Evolutionary conservation across 1,140 invertebrate genomes (phyloP).

Genomic region (Drosophila micromelanica): DNA sequence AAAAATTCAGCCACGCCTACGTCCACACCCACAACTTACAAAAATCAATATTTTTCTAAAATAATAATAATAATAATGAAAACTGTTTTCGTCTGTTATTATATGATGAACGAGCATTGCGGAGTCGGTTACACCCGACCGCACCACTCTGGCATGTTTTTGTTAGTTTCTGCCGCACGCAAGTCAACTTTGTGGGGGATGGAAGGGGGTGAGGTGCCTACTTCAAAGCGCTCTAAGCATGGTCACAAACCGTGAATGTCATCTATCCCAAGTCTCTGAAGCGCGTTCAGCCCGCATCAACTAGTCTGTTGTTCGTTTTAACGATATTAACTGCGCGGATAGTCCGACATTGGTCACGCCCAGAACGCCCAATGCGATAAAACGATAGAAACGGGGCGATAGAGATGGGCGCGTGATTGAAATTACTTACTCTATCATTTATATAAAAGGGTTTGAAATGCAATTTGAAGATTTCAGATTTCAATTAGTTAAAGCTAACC

Average conservation of each 20-base stretch:
- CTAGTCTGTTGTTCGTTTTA: conserved; percentile 53
- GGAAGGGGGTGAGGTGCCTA: conserved; percentile 20
- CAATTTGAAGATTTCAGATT: too few relatives aligned
- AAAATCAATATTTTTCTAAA: too few relatives aligned
- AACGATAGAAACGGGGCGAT: not conserved
- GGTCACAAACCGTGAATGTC: not conserved
- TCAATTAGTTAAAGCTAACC: too few relatives aligned
- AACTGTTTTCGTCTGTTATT: too few relatives aligned
- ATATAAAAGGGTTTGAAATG: too few relatives aligned
- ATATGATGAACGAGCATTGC: too few relatives aligned
- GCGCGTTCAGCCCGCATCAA: conserved; percentile 34
- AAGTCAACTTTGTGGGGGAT: conserved; percentile 42
- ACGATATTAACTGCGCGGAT: conserved; percentile 52
- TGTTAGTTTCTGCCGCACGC: conserved; percentile 19
- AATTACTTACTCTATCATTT: too few relatives aligned
- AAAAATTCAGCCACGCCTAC: too few relatives aligned
- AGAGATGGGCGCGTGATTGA: conserved; percentile 19
- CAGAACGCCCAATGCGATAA: conserved; percentile 44
- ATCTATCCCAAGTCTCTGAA: conserved; percentile 26
- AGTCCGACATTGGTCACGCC: conserved; percentile 35
- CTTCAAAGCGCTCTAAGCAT: conserved; percentile 42
- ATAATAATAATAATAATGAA: too few relatives aligned
- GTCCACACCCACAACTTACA: too few relatives aligned
- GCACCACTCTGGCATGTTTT: not conserved
- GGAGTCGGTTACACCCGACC: too few relatives aligned